These are phyloP conservation scores for Oscheius onirici DNA, from an alignment of 2,888 invertebrate species.

Conservation along the genomic window DNA sequence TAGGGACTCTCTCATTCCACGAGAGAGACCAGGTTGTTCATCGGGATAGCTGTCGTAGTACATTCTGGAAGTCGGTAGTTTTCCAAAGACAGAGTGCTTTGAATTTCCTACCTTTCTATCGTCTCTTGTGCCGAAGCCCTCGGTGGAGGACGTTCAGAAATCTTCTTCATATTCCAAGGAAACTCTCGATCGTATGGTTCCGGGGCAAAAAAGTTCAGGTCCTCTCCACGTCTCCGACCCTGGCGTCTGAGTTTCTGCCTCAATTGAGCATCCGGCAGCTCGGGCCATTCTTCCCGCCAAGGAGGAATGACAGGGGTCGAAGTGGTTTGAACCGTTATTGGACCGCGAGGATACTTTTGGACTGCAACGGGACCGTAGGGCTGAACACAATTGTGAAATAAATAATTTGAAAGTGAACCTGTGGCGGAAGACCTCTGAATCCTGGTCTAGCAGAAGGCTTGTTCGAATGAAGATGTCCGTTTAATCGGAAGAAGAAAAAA, in stretches of 20 bases:
- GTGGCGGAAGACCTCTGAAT: background rate
- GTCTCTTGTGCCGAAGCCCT: constrained; percentile 28
- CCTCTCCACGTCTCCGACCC: constrained; percentile 15
- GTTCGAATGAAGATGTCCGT: constrained; percentile 58
- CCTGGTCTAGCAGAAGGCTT: constrained; percentile 39
- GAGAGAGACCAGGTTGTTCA: constrained; percentile 45
- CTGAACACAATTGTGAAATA: background rate
- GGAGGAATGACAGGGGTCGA: constrained; percentile 40
- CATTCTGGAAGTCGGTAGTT: constrained; percentile 27
- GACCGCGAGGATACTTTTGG: background rate
- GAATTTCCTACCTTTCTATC: constrained; percentile 35
- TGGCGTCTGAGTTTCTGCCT: constrained; percentile 47
- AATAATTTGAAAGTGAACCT: background rate
- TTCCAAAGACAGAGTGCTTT: background rate
- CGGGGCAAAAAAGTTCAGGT: constrained; percentile 52
- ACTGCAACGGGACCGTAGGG: background rate
- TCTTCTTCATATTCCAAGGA: constrained; percentile 53
- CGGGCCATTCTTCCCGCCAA: constrained; percentile 58
- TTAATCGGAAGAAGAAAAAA: constrained; percentile 64
- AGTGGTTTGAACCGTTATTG: constrained; percentile 31
- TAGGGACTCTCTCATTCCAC: constrained; percentile 40
- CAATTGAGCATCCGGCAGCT: constrained; percentile 51
- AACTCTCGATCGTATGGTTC: constrained; percentile 45
- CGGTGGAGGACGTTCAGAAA: constrained; percentile 3
- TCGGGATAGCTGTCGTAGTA: constrained; percentile 49